Conservation (phyloP, 1,140 invertebrate genomes). For the Archegozetes longisetosus region DNA sequence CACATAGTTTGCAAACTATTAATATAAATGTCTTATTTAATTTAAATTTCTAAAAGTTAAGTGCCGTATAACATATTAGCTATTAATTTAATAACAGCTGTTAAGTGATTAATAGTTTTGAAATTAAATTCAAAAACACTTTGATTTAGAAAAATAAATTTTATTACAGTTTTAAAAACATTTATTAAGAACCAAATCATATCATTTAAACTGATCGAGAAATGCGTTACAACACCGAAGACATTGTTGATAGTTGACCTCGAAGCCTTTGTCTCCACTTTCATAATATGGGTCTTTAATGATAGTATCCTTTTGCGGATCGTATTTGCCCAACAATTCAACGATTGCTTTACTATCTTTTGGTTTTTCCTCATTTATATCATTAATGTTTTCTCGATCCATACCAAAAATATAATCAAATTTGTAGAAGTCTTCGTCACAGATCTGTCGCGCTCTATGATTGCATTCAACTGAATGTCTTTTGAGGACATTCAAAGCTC, state of each 20-base stretch:
- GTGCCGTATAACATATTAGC: no score
- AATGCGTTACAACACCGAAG: constrained; percentile 26
- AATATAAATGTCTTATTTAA: no score
- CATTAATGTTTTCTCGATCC: constrained; percentile 61
- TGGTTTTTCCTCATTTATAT: constrained; percentile 44
- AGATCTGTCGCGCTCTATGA: constrained; percentile 57
- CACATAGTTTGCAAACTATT: no score
- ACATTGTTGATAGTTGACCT: constrained; percentile 30
- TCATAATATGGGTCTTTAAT: constrained; percentile 80
- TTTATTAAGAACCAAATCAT: not conserved
- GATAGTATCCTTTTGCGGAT: constrained; percentile 54
- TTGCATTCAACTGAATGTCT: constrained; percentile 50
- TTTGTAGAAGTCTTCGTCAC: constrained; percentile 47
- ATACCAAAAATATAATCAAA: constrained; percentile 81
- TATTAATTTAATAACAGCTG: no score
- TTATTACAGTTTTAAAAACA: no score
- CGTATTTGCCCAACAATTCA: constrained; percentile 58
- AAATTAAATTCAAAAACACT: no score
- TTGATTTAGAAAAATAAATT: no score
- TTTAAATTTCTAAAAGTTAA: no score
- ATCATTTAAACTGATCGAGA: constrained; percentile 21
- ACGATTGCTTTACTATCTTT: constrained; percentile 46
- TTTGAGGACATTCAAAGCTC: constrained; percentile 51
- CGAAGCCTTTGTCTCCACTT: constrained; percentile 28
- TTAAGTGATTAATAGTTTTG: no score